Conservation (phyloP, 2,113 vertebrate species). For the Nerophis ophidion region DNA sequence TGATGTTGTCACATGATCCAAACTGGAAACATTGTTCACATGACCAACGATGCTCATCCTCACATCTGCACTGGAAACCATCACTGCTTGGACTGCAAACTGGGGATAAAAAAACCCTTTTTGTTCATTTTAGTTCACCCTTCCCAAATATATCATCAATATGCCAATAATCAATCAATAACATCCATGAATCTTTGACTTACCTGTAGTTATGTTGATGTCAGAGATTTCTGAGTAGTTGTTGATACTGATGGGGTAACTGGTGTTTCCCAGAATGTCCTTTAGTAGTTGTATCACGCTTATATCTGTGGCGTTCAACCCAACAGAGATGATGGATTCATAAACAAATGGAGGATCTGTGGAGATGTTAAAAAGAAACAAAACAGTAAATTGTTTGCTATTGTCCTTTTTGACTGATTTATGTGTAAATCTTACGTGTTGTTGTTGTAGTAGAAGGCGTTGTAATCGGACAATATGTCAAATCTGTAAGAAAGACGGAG, state of each 20-base stretch:
- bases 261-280: slow-evolving; percentile 12
- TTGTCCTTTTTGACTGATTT: too few relatives aligned
- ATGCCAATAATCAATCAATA: too few relatives aligned
- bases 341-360: slow-evolving; percentile 11
- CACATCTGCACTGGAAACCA: slow-evolving; percentile 47
- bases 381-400: background rate
- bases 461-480: slow-evolving; percentile 11
- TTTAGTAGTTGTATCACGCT: slow-evolving; percentile 18
- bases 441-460: too few relatives aligned
- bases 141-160: too few relatives aligned
- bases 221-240: slow-evolving; percentile 10
- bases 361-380: background rate
- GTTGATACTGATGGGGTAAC: slow-evolving; percentile 22
- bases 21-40: slow-evolving; percentile 37
- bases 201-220: slow-evolving; percentile 37
- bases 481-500: slow-evolving; percentile 11
- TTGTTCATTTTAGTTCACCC: too few relatives aligned
- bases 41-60: slow-evolving; percentile 39
- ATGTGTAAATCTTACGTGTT: too few relatives aligned
- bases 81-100: slow-evolving; percentile 29
- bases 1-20: slow-evolving; percentile 39
- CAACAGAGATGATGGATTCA: slow-evolving; percentile 24
- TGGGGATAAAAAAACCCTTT: slow-evolving; percentile 1
- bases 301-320: slow-evolving; percentile 29
- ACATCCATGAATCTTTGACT: background rate